phyloP scores from a whole-genome alignment of 2,888 invertebrate genomes.

The Reticulitermes lucifugus region DNA sequence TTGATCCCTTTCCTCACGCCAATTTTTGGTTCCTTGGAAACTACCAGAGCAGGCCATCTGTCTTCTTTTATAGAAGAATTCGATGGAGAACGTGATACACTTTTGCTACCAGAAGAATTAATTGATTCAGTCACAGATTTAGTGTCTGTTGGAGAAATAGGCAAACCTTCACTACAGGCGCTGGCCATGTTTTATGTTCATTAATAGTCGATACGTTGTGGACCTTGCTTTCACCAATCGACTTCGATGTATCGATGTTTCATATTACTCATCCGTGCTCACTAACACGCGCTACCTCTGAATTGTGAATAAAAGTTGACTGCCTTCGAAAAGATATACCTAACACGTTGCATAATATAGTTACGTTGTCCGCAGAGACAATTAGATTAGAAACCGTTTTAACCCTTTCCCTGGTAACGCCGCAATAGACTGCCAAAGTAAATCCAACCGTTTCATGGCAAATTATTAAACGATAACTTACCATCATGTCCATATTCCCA shows the following conservation, averaged over 20 bases:
- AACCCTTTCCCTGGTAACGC: too few species aligned
- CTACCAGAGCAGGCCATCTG: constrained; percentile 60
- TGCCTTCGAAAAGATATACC: too few species aligned
- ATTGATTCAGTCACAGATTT: constrained; percentile 46
- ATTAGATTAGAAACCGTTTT: too few species aligned
- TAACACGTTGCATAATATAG: too few species aligned
- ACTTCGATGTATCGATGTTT: background rate
- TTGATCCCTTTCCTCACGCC: background rate
- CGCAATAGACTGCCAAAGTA: too few species aligned
- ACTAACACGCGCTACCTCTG: too few species aligned
- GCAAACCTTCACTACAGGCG: constrained; percentile 60
- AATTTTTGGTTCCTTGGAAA: constrained; percentile 44
- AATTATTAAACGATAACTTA: too few species aligned
- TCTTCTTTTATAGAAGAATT: constrained; percentile 68
- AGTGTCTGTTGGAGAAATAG: constrained; percentile 62
- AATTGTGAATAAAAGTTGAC: too few species aligned
- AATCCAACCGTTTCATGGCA: too few species aligned
- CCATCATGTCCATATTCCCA: too few species aligned
- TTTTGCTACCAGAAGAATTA: constrained; percentile 59
- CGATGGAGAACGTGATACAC: constrained; percentile 69
- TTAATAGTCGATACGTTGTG: background rate
- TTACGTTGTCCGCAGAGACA: too few species aligned
- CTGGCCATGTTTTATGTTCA: constrained; percentile 59
- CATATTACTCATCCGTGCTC: too few species aligned
- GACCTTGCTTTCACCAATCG: background rate